Percentiles rank a stretch among this genome's conserved stretches.
phyloP scores from a whole-genome alignment of 1,140 invertebrate genomes.

The Microvelia longipes region DNA sequence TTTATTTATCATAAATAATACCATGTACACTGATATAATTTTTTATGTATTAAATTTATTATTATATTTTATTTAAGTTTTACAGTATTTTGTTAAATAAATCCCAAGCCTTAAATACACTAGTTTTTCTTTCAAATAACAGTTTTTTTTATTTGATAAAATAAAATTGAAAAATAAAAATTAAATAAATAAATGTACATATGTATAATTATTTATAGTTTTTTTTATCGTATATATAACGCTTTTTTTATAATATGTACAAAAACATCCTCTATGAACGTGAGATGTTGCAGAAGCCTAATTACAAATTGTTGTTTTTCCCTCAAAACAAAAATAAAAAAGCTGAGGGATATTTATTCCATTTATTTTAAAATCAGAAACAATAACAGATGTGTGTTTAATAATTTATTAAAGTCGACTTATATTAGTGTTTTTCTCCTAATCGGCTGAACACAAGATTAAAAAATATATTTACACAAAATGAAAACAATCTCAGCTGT shows the following conservation, averaged over 20 bases:
- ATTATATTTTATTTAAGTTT: neutral
- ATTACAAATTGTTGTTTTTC: neutral
- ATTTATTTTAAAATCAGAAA: too few relatives aligned
- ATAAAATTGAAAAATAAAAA: neutral
- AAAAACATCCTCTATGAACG: neutral
- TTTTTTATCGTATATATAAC: neutral
- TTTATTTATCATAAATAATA: constrained; percentile 6
- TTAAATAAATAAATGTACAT: neutral
- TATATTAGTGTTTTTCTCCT: neutral
- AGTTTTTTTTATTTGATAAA: neutral
- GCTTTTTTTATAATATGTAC: neutral
- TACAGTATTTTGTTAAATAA: neutral
- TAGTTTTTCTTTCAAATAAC: neutral
- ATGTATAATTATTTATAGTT: neutral
- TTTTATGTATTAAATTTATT: neutral
- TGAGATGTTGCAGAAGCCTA: neutral
- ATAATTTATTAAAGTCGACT: neutral
- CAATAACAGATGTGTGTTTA: neutral
- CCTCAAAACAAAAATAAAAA: neutral
- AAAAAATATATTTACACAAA: neutral
- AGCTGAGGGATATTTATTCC: too few relatives aligned
- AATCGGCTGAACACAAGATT: constrained; percentile 1
- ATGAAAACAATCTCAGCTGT: neutral
- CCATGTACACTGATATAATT: constrained; percentile 12
- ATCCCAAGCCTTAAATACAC: constrained; percentile 2